These are phyloP conservation scores for Bungarus multicinctus DNA, from an alignment of 2,113 vertebrate species.

Conservation along the genomic window DNA sequence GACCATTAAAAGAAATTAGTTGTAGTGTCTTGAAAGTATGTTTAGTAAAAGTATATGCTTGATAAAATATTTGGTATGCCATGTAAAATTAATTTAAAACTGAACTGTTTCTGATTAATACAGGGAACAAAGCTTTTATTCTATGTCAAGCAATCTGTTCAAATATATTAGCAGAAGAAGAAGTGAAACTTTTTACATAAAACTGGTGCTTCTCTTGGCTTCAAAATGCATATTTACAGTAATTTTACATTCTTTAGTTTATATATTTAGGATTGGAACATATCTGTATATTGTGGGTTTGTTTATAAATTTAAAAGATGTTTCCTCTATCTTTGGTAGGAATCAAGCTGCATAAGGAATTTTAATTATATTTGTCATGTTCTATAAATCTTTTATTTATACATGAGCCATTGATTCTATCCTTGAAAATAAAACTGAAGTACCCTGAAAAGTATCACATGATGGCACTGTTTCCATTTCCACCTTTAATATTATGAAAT, in stretches of 20 bases:
- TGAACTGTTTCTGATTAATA: neutral
- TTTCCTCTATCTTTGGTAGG: constrained; percentile 30
- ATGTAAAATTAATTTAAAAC: constrained; percentile 44
- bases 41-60: constrained; percentile 23
- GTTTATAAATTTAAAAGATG: constrained; percentile 46
- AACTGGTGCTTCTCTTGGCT: constrained; percentile 31
- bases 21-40: constrained; percentile 39
- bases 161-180: constrained; percentile 52
- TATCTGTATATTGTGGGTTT: neutral
- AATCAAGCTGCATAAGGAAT: constrained; percentile 44
- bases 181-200: constrained; percentile 39
- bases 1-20: constrained; percentile 37
- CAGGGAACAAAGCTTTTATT: neutral
- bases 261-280: constrained; percentile 19
- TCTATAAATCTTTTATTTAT: constrained; percentile 58
- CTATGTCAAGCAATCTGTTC: constrained; percentile 26
- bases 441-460: constrained; percentile 95
- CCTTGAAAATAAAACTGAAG: constrained; percentile 76
- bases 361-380: constrained; percentile 26
- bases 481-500: constrained; percentile 79
- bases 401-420: constrained; percentile 55
- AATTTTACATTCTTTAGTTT: constrained; percentile 40
- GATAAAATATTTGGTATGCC: constrained; percentile 22
- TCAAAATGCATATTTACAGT: constrained; percentile 42
- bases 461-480: constrained; percentile 99